Evolutionary conservation across 2,888 invertebrate genomes (phyloP).

Genomic region (Saturnia japonica): DNA sequence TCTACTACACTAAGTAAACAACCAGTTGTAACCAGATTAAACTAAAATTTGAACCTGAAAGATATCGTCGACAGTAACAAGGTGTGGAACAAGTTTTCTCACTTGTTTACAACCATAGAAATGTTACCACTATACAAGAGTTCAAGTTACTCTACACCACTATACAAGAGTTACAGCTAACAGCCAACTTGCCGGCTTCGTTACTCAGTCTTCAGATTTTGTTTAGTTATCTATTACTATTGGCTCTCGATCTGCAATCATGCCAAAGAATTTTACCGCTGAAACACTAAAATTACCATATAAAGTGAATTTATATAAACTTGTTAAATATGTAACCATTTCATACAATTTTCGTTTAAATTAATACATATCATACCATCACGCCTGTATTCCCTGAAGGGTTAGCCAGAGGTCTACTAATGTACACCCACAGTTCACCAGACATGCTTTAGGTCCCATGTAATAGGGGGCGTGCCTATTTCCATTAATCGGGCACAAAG

Average conservation of each 20-base stretch:
- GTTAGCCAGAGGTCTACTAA: no score
- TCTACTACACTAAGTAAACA: not conserved
- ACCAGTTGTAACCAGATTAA: not conserved
- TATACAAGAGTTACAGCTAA: constrained; percentile 29
- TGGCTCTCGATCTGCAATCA: constrained; percentile 32
- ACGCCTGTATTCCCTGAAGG: no score
- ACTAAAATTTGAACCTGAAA: not conserved
- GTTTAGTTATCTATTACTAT: constrained; percentile 42
- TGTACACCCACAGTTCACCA: no score
- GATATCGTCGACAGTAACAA: constrained; percentile 46
- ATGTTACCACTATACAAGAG: constrained; percentile 38
- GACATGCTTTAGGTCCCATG: no score
- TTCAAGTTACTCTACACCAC: constrained; percentile 34
- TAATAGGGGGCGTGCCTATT: no score
- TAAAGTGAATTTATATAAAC: no score
- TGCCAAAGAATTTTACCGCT: not conserved
- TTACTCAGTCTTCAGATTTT: constrained; percentile 52
- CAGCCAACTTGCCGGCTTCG: constrained; percentile 46
- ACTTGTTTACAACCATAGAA: constrained; percentile 42
- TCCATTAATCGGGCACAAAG: no score
- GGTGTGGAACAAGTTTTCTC: constrained; percentile 30
- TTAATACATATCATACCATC: no score
- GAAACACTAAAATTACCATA: no score
- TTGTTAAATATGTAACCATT: no score
- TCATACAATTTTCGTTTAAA: no score